Percentiles rank a stretch among this genome's conserved stretches.
Evolutionary conservation across 2,888 invertebrate species (phyloP).

Genomic region (Cosmia pyralina): DNA sequence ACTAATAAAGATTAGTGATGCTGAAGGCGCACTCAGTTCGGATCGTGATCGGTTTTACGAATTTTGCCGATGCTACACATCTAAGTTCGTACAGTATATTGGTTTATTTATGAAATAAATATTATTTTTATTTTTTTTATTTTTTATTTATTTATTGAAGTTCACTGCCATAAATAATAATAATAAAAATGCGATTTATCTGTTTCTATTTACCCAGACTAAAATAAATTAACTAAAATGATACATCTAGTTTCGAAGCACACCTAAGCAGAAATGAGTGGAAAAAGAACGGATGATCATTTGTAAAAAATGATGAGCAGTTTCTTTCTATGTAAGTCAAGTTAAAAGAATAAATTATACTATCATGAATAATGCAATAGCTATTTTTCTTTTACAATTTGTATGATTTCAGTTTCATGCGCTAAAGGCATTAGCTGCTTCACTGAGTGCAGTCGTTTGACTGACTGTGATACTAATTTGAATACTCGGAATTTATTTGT

Average conservation of each 20-base stretch:
- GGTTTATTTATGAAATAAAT: no score
- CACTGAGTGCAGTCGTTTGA: constrained; percentile 15
- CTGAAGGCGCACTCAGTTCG: no score
- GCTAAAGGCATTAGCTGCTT: constrained; percentile 25
- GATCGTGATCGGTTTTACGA: no score
- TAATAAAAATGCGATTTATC: no score
- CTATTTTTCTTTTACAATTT: constrained; percentile 24
- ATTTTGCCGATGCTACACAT: no score
- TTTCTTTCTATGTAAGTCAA: not conserved
- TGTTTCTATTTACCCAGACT: not conserved
- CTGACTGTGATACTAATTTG: constrained; percentile 38
- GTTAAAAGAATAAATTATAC: not conserved
- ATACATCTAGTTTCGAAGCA: not conserved
- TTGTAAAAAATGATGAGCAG: not conserved
- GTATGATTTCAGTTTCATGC: constrained; percentile 18
- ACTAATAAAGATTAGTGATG: no score
- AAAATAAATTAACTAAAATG: not conserved
- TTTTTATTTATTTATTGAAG: no score
- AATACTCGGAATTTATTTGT: constrained; percentile 46
- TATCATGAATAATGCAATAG: constrained; percentile 19
- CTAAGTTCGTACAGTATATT: no score
- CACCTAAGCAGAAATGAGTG: not conserved
- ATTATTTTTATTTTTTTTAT: no score
- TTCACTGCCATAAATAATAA: no score
- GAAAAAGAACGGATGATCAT: not conserved